Evolutionary conservation across 2,797 vertebrate species (phyloP).

Genomic region (Zalophus californianus): DNA sequence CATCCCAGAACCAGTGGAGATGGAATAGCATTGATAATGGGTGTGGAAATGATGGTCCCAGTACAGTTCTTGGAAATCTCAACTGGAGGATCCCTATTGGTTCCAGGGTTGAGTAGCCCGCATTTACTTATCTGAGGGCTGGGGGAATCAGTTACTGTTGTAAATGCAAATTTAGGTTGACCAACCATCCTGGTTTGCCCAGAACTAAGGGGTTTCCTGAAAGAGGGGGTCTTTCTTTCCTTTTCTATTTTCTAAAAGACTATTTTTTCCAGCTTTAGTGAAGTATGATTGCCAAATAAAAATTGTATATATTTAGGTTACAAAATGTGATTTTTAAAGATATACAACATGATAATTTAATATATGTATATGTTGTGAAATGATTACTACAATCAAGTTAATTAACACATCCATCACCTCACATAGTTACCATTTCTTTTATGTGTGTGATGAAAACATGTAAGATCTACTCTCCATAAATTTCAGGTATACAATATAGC

Average conservation of each 20-base stretch:
- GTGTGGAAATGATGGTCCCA: background rate
- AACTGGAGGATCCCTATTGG: background rate
- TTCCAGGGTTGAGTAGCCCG: background rate
- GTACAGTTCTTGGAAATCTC: background rate
- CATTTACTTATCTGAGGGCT: conserved; percentile 30
- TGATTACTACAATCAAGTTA: background rate
- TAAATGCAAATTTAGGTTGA: conserved; percentile 10
- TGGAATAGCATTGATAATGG: background rate
- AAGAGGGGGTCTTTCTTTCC: background rate
- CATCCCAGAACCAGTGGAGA: background rate
- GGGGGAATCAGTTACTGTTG: background rate
- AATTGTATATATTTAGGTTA: background rate
- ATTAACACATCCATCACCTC: background rate
- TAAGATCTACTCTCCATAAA: background rate
- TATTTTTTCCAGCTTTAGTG: background rate
- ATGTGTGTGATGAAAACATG: background rate
- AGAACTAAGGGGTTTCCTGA: conserved; percentile 10
- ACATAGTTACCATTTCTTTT: background rate
- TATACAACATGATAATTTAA: background rate
- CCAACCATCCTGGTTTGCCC: background rate
- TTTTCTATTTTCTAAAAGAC: background rate
- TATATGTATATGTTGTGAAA: background rate
- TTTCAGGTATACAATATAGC: background rate
- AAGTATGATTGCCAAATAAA: background rate
- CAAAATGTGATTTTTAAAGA: background rate